Base-by-base conservation (phyloP, 2,888 invertebrate genomes). In the Eurytoma adleriae region DNA sequence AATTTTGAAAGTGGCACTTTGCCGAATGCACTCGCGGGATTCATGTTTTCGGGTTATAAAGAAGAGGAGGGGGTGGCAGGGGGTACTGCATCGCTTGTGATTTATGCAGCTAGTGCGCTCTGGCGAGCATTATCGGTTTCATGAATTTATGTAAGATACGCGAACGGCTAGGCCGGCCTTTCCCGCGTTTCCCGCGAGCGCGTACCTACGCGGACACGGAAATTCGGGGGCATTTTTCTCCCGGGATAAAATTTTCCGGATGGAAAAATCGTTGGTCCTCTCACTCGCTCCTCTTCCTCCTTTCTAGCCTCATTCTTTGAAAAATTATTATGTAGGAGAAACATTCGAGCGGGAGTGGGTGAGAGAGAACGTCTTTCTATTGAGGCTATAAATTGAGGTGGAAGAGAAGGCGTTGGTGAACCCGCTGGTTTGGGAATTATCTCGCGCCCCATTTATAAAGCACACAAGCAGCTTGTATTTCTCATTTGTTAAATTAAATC, bases 141-240 rank as follows among this genome's bases (percentile, higher is more conserved):
- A 81, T 81, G 81, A 81, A 81, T 81, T 81, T 81, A 81, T 81
- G 81, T 81, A 81, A 81, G 81, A 81, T 81, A 78, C 66, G 70
- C 62, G 69, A 7, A 40, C 40, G 40, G 40, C 40, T 50, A 12
- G 24, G 30, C 27, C 20, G n/a, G 30, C 24, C 73, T 73, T 40
- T 64, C 40, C 30, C 48, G 50, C 72, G 50, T 27, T 52, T 4
- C 7, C 7, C 69, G 50, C 24, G 16, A 30, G 20, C 18, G 70
- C 40, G 70, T 14, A 7, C 48, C 14, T 20, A n/a, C 59, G 68
- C 27, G 50, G 59, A 5, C 67, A 52, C 24, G 64, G 69, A 78
- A 78, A 72, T 72, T 74, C 79, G 73, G 56, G 40, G 18, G 68
- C 62, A 73, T 73, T 80, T 69, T 76, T 72, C 76, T 68, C 62